A percentile compares a stretch with the other conserved stretches of the same genome.
Evolutionary conservation across 2,113 vertebrate genomes (phyloP).

Genomic region (Otolemur garnettii): DNA sequence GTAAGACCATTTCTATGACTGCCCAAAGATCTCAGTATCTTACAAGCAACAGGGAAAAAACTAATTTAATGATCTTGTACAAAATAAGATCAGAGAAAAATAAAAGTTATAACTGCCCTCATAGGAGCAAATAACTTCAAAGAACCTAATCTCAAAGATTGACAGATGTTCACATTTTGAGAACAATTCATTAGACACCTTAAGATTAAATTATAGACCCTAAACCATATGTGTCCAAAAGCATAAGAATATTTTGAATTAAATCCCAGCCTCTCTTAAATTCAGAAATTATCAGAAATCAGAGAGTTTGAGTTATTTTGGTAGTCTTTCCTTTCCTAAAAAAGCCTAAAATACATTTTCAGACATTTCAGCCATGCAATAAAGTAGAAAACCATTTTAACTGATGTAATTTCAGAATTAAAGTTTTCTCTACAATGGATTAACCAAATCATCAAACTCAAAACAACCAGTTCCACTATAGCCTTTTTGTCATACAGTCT

Average conservation of each 20-base stretch:
- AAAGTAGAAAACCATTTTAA: slow-evolving; percentile 52
- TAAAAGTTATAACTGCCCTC: slow-evolving; percentile 44
- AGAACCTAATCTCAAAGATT: not conserved
- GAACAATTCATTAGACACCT: slow-evolving; percentile 31
- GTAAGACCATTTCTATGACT: not conserved
- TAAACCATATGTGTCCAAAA: slow-evolving; percentile 44
- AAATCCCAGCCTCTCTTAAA: slow-evolving; percentile 56
- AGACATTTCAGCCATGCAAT: not conserved
- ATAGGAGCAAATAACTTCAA: slow-evolving; percentile 57
- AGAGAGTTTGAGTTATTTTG: slow-evolving; percentile 34
- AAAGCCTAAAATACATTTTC: slow-evolving; percentile 64
- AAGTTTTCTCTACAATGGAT: slow-evolving; percentile 56
- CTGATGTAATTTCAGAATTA: slow-evolving; percentile 59
- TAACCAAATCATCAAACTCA: slow-evolving; percentile 59
- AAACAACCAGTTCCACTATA: not conserved
- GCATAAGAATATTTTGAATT: slow-evolving; percentile 57
- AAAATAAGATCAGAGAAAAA: slow-evolving; percentile 58
- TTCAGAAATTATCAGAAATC: slow-evolving; percentile 43
- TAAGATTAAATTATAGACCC: slow-evolving; percentile 62
- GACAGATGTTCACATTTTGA: slow-evolving; percentile 44
- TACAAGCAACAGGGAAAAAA: slow-evolving; percentile 53
- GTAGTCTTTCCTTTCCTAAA: slow-evolving; percentile 51
- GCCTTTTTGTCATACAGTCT: not conserved
- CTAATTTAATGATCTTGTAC: slow-evolving; percentile 61
- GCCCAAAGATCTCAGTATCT: slow-evolving; percentile 18